Evolutionary conservation across 2,113 vertebrate genomes (phyloP).

Genomic region (Halcyon senegalensis): DNA sequence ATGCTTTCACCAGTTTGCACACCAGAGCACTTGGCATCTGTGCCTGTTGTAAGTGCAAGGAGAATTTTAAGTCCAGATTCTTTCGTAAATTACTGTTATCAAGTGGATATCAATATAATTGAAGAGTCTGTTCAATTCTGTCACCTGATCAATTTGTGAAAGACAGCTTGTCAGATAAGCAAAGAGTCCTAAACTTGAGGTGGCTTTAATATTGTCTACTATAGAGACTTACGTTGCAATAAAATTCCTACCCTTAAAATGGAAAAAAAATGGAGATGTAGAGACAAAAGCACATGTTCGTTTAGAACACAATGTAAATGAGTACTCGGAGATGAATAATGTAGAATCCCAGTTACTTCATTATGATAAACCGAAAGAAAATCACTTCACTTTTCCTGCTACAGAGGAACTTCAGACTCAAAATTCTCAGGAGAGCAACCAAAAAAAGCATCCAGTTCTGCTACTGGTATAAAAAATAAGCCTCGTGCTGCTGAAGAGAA

Average conservation of each 20-base stretch:
- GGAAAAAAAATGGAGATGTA: background rate
- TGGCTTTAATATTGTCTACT: background rate
- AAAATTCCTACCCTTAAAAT: slow-evolving; percentile 63
- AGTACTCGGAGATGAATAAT: background rate
- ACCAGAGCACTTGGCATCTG: slow-evolving; percentile 64
- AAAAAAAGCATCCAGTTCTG: slow-evolving; percentile 73
- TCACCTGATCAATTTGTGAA: slow-evolving; percentile 84
- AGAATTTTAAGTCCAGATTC: slow-evolving; percentile 80
- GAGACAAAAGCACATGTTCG: background rate
- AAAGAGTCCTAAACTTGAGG: slow-evolving; percentile 23
- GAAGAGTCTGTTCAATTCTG: slow-evolving; percentile 50
- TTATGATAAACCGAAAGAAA: slow-evolving; percentile 62
- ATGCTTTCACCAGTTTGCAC: slow-evolving; percentile 69
- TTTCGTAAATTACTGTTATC: slow-evolving; percentile 70
- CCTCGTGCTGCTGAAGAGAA: background rate
- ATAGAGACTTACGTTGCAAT: slow-evolving; percentile 63
- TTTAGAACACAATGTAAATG: background rate
- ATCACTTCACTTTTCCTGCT: background rate
- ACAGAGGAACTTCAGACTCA: background rate
- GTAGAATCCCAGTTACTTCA: slow-evolving; percentile 64
- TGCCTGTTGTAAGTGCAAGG: slow-evolving; percentile 34
- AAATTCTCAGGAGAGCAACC: background rate
- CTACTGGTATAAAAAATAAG: slow-evolving; percentile 85
- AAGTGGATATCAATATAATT: background rate
- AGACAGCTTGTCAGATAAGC: slow-evolving; percentile 75